phyloP scores from a whole-genome alignment of 2,113 vertebrate genomes.

The Pipra filicauda region DNA sequence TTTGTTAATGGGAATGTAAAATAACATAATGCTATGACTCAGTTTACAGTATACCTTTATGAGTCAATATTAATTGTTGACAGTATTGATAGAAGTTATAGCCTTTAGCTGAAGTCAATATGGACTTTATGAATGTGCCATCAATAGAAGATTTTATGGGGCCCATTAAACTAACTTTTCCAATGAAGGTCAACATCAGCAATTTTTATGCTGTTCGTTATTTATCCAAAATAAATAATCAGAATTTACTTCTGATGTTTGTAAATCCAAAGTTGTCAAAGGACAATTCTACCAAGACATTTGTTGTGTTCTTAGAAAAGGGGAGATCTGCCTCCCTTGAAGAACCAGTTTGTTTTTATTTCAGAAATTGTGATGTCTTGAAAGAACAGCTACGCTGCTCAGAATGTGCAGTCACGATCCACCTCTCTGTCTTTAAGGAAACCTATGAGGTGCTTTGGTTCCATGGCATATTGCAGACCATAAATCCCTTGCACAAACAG shows the following conservation, averaged over 20 bases:
- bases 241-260: constrained; percentile 60
- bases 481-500: not conserved
- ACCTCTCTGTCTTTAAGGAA: not conserved
- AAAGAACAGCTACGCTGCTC: not conserved
- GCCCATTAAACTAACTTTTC: constrained; percentile 74
- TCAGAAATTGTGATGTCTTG: not conserved
- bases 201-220: constrained; percentile 68
- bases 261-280: not conserved
- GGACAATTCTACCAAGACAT: not conserved
- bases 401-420: not conserved
- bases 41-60: constrained; percentile 57
- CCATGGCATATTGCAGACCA: not conserved
- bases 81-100: constrained; percentile 71
- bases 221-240: constrained; percentile 75
- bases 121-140: constrained; percentile 63
- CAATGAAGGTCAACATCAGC: constrained; percentile 69
- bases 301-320: not conserved
- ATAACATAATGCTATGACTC: constrained; percentile 29
- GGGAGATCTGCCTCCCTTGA: not conserved
- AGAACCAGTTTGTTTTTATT: not conserved
- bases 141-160: constrained; percentile 72
- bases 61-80: constrained; percentile 73
- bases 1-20: constrained; percentile 27
- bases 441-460: not conserved
- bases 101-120: constrained; percentile 70